Percentiles rank a stretch among this genome's conserved stretches.
Evolutionary conservation across 2,888 invertebrate genomes (phyloP).

Genomic region (Cantharis nigra): DNA sequence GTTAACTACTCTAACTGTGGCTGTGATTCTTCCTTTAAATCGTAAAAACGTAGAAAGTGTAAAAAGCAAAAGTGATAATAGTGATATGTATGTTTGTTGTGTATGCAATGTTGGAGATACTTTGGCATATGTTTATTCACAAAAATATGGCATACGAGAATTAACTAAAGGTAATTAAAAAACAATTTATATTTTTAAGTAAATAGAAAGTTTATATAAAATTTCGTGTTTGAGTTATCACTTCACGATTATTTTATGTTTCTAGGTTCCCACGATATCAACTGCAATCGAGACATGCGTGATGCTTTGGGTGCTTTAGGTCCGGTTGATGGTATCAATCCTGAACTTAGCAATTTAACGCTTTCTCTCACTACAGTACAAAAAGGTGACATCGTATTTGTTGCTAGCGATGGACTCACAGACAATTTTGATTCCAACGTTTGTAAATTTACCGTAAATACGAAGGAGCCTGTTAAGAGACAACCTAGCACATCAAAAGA

Average conservation of each 20-base stretch:
- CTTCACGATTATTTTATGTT: too few relatives aligned
- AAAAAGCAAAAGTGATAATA: slow-evolving; percentile 9
- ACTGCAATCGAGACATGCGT: slow-evolving; percentile 82
- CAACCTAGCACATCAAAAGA: not conserved
- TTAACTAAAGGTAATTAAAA: slow-evolving; percentile 66
- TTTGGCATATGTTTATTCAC: slow-evolving; percentile 83
- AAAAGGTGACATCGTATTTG: slow-evolving; percentile 80
- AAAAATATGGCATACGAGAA: slow-evolving; percentile 78
- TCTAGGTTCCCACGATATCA: slow-evolving; percentile 78
- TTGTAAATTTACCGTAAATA: slow-evolving; percentile 75
- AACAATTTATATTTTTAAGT: not conserved
- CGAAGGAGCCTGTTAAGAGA: slow-evolving; percentile 50
- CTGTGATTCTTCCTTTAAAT: slow-evolving; percentile 70
- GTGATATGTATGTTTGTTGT: slow-evolving; percentile 71
- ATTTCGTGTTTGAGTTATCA: too few relatives aligned
- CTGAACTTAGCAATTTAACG: slow-evolving; percentile 85
- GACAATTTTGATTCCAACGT: slow-evolving; percentile 93
- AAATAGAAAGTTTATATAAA: too few relatives aligned
- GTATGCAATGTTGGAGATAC: slow-evolving; percentile 90
- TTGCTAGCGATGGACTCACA: slow-evolving; percentile 88
- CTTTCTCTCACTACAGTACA: slow-evolving; percentile 81
- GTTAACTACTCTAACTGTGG: slow-evolving; percentile 83
- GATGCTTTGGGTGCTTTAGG: slow-evolving; percentile 88
- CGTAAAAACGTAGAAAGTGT: slow-evolving; percentile 27
- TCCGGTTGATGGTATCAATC: slow-evolving; percentile 82